These are phyloP conservation scores for Bubalus kerabau DNA, from an alignment of 2,113 vertebrate species.

Conservation along the genomic window DNA sequence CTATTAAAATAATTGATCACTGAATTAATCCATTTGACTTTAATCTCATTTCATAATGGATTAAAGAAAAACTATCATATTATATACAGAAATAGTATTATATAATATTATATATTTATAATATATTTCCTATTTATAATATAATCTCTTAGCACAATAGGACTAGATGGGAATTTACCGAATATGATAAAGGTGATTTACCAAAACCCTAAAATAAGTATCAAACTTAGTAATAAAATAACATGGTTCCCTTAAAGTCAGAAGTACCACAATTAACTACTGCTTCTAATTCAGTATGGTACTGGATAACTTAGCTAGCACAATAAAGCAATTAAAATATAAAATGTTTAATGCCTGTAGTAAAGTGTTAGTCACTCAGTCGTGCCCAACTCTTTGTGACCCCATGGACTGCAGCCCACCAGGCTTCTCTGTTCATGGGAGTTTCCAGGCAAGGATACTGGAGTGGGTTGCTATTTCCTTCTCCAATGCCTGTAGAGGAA, in stretches of 20 bases:
- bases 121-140: background rate
- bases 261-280: background rate
- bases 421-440: background rate
- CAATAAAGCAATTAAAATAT: background rate
- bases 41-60: background rate
- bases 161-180: background rate
- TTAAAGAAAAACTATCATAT: background rate
- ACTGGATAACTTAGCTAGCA: background rate
- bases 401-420: background rate
- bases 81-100: background rate
- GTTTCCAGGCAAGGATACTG: background rate
- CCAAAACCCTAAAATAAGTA: background rate
- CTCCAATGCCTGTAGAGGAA: background rate
- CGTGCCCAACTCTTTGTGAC: background rate
- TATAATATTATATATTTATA: background rate
- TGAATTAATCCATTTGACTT: constrained; percentile 11
- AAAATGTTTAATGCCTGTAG: background rate
- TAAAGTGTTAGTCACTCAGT: background rate
- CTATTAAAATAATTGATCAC: background rate
- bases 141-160: constrained; percentile 1
- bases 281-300: background rate
- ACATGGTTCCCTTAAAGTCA: background rate
- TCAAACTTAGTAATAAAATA: background rate
- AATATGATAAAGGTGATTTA: background rate
- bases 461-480: background rate